Base-by-base conservation (phyloP, 23 tunicate species). In the Phallusia fumigata region DNA sequence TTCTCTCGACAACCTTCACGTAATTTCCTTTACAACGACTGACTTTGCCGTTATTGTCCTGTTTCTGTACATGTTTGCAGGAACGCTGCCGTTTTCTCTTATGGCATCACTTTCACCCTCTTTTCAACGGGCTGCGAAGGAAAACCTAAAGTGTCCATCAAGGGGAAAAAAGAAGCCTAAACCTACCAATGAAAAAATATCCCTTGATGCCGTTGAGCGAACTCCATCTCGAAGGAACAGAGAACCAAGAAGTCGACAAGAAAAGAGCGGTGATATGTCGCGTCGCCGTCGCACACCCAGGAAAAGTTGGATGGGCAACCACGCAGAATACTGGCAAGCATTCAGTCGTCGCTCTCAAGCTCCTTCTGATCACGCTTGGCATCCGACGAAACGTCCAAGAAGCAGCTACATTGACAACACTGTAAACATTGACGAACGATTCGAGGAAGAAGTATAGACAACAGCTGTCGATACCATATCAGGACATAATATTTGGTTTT, bases 301-400 rank as follows among this genome's bases (percentile, higher is more conserved):
- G 28, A 58, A 21, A 58, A 58, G 69, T 58, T 58, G 69, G 69
- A 58, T 58, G 69, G 13, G 13, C 28, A 58, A 58, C 16, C 69
- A 58, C 69, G 69, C 69, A 13, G 69, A 58, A 6, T 58, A 58
- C 69, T 58, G 69, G 69, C 69, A 58, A 58, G 26, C 69, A 22
- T 58, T 58, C 69, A 21, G 28, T 21, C 69, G 69, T 13, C 69
- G 69, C 16, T 58, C 69, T 58, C 26, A 58, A 21, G 13, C 16
- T 58, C 69, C 69, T 8, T 13, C 69, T 24, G 69, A 58, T 21
- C 69, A 24, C 26, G 5, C 69, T 24, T 58, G 69, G 69, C 69
- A 13, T 6, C 69, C 69, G 13, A 21, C 69, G 28, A 22, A 58
- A 16, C 69, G 69, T 58, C 69, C 69, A 58, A 22, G 69, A 58